Percentiles rank a stretch among this genome's conserved stretches.
These are phyloP conservation scores for Pocota personata DNA, from an alignment of 2,888 invertebrate genomes.

Conservation along the genomic window DNA sequence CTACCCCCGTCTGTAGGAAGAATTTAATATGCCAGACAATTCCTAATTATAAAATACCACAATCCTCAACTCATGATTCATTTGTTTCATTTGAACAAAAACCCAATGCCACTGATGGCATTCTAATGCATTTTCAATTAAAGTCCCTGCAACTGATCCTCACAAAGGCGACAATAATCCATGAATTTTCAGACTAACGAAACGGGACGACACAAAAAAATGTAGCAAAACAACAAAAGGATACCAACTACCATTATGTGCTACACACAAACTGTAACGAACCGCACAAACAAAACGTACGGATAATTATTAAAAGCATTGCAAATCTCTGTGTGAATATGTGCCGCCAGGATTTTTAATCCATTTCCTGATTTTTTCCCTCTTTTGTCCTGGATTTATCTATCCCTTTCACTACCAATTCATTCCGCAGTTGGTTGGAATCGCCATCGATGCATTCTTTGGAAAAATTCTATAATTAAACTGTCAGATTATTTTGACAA, in stretches of 20 bases:
- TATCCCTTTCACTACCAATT: conserved; percentile 39
- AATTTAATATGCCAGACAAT: too few species aligned
- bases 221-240: conserved; percentile 33
- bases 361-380: conserved; percentile 59
- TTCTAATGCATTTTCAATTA: conserved; percentile 55
- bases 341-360: conserved; percentile 58
- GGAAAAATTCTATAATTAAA: conserved; percentile 79
- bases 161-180: conserved; percentile 57
- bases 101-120: not conserved
- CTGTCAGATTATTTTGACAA: conserved; percentile 82
- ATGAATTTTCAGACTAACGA: conserved; percentile 40
- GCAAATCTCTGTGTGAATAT: conserved; percentile 45
- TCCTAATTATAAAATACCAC: not conserved
- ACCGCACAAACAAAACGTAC: conserved; percentile 58
- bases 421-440: conserved; percentile 44
- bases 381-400: conserved; percentile 52
- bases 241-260: not conserved
- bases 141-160: conserved; percentile 28
- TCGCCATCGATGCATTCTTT: conserved; percentile 56
- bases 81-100: not conserved
- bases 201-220: conserved; percentile 1
- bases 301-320: conserved; percentile 56
- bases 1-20: too few species aligned
- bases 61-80: not conserved
- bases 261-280: conserved; percentile 38